Percentiles rank a stretch among this genome's conserved stretches.
Conservation (phyloP, 2,113 vertebrate genomes). For the Hydrochoerus hydrochaeris region DNA sequence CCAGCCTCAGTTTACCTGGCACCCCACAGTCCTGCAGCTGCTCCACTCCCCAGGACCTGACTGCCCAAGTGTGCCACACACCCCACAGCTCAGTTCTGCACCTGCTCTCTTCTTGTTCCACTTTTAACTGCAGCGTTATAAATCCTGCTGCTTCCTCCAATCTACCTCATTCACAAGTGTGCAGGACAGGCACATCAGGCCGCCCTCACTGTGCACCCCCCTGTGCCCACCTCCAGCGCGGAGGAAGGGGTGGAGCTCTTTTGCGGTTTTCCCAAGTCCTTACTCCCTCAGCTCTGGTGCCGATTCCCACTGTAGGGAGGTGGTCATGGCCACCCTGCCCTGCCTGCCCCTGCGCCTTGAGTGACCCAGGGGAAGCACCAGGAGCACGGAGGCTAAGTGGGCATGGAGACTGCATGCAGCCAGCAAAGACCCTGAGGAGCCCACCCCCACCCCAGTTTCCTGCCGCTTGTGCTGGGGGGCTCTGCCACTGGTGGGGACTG, state of each 20-base stretch:
- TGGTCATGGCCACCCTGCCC: rapidly evolving
- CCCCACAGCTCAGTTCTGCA: rapidly evolving
- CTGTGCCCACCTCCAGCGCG: too few relatives aligned
- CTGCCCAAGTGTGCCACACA: rapidly evolving
- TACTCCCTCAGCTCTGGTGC: background rate
- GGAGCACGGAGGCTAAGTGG: background rate
- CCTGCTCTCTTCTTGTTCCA: rapidly evolving
- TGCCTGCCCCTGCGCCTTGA: rapidly evolving
- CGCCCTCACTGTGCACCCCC: too few relatives aligned
- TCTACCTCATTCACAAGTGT: rapidly evolving
- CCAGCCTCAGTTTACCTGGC: too few relatives aligned
- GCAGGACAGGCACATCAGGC: background rate
- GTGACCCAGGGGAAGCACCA: too few relatives aligned
- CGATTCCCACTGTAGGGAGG: rapidly evolving
- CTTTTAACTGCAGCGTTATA: background rate
- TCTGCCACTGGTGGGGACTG: background rate
- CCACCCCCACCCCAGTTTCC: background rate
- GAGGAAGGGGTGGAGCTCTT: background rate
- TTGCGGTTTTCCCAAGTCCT: too few relatives aligned
- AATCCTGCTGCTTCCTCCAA: background rate
- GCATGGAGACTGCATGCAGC: too few relatives aligned
- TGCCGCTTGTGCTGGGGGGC: rapidly evolving
- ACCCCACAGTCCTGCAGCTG: too few relatives aligned
- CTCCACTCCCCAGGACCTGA: rapidly evolving
- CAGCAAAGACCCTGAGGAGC: background rate